These are phyloP conservation scores for Phragmatobia fuliginosa DNA, from an alignment of 2,888 invertebrate species.

Conservation along the genomic window DNA sequence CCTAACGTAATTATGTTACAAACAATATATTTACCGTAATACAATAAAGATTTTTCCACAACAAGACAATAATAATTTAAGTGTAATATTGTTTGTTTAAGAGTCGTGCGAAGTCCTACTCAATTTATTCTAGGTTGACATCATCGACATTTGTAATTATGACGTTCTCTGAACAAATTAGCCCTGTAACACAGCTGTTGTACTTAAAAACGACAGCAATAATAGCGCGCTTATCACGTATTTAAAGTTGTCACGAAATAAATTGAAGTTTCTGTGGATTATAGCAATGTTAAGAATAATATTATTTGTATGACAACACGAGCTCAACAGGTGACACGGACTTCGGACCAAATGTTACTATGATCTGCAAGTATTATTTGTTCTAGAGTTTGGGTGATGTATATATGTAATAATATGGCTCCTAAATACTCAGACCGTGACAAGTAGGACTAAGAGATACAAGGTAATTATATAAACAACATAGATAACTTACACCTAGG, in stretches of 20 bases:
- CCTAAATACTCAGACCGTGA: too few species aligned
- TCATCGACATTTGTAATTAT: conserved; percentile 38
- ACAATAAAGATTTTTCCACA: conserved; percentile 3
- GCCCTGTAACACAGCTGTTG: neutral
- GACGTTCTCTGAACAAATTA: conserved; percentile 18
- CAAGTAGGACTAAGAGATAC: too few species aligned
- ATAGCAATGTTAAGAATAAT: conserved; percentile 10
- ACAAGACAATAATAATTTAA: conserved; percentile 13
- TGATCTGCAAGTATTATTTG: too few species aligned
- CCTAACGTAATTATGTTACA: too few species aligned
- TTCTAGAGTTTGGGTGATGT: too few species aligned
- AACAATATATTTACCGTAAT: neutral
- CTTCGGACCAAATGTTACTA: too few species aligned
- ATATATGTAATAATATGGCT: too few species aligned
- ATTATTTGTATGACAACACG: conserved; percentile 2
- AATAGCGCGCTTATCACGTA: conserved; percentile 13
- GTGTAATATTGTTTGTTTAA: conserved; percentile 11
- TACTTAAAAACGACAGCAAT: conserved; percentile 12
- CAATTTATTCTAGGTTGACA: conserved; percentile 30
- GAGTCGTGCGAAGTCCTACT: conserved; percentile 27
- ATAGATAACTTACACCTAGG: too few species aligned
- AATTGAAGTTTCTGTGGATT: conserved; percentile 9
- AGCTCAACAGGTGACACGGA: neutral
- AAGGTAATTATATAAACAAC: too few species aligned
- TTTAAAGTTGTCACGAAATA: conserved; percentile 7